Evolutionary conservation across 2,888 invertebrate species (phyloP), one percentile per base, ranked within the genome.

Genomic region (Girardia tigrina): DNA sequence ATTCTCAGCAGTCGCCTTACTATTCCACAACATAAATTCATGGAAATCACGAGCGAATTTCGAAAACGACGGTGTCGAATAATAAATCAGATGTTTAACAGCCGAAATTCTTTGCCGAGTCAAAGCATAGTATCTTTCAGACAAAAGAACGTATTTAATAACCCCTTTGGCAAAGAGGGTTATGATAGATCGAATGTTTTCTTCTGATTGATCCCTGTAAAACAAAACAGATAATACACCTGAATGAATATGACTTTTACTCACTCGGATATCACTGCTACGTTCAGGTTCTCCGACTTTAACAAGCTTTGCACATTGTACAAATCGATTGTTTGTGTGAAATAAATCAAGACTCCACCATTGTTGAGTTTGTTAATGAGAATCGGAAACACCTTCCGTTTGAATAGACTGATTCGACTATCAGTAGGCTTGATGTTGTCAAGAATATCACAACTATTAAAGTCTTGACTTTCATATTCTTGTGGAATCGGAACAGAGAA

Each of bases 301-400:
- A 36, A 36, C 8, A 36, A 12, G 8, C 16, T 36, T 12, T 36
- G 56, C n/a, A 56, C n/a, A 12, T 56, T 56, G n/a, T 56, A 56
- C n/a, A 56, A 56, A 56, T 56, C 56, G n/a, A 56, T 56, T 6
- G 56, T 56, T n/a, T 56, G 56, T 4, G 56, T 56, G n/a, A 56
- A 56, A 56, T 56, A 56, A 23, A 56, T 56, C 56, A 56, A 56
- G 2, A 56, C 56, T 56, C 56, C 56, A 8, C 56, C 56, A 20
- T 16, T n/a, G 23, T 56, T 56, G 4, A 56, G 56, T 56, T 56
- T 56, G n/a, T 56, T 56, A n/a, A 56, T 16, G 23, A 56, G 56
- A 8, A 56, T 6, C 6, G 56, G 56, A 6, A 56, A n/a, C 6
- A 56, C n/a, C 23, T 56, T 56, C 56, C 56, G 4, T 56, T 56